Percentiles rank a stretch among this genome's conserved stretches.
Conservation (phyloP, 2,113 vertebrate genomes). For the Cisticola juncidis region DNA sequence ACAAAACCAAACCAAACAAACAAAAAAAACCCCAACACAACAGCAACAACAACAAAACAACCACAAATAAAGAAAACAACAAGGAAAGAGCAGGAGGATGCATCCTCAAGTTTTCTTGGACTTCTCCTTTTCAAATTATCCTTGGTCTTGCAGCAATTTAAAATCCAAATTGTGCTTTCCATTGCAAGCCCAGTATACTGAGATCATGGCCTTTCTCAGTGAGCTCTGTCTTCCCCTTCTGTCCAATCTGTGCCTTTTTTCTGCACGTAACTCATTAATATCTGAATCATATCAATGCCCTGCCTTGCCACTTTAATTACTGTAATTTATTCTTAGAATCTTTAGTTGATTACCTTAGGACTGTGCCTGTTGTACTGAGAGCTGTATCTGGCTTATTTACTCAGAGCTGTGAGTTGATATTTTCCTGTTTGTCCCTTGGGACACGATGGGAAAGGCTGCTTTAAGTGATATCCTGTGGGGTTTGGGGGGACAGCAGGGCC, state of each 20-base stretch:
- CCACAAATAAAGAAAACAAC: too few species aligned
- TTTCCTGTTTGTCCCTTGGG: background rate
- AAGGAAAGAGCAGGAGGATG: background rate
- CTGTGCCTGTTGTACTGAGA: background rate
- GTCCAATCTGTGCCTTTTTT: background rate
- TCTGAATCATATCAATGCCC: background rate
- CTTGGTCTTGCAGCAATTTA: background rate
- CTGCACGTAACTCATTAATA: background rate
- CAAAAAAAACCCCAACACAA: too few species aligned
- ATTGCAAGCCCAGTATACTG: background rate
- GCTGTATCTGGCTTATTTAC: background rate
- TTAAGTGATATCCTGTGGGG: fast-evolving
- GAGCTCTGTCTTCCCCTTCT: background rate
- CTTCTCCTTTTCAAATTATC: background rate
- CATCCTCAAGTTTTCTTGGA: background rate
- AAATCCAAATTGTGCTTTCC: background rate
- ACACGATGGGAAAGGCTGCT: background rate
- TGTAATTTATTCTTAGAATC: background rate
- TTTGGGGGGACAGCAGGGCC: background rate
- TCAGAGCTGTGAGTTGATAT: background rate
- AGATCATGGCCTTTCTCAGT: background rate
- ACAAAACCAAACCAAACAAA: background rate
- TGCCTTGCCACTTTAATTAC: background rate
- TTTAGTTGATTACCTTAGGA: background rate
- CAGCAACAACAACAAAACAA: too few species aligned